Conservation (phyloP, 35 echinoderm and acorn worm genomes). For the Amphiura filiformis region DNA sequence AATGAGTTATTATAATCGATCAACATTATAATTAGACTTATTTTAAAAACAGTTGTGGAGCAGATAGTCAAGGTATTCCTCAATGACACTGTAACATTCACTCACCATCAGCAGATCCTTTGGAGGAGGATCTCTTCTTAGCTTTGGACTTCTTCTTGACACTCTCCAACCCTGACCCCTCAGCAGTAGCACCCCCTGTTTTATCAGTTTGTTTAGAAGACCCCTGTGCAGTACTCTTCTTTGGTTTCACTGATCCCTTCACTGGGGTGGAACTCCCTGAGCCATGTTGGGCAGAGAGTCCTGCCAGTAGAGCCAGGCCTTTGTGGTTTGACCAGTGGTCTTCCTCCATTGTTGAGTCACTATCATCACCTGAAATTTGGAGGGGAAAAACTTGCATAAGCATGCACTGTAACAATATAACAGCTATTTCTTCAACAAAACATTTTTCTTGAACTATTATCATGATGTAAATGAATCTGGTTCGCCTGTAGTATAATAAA, state of each 20-base stretch:
- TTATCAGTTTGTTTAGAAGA: slow-evolving; percentile 11
- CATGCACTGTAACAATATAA: no score
- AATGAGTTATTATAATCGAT: no score
- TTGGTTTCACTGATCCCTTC: slow-evolving; percentile 16
- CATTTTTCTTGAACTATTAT: no score
- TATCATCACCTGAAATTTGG: slow-evolving; percentile 64
- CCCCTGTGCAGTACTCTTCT: not conserved
- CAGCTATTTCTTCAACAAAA: no score
- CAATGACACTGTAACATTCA: no score
- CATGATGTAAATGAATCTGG: no score
- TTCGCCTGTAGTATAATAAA: no score
- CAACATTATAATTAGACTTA: no score
- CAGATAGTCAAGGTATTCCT: no score
- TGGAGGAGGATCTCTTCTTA: not conserved
- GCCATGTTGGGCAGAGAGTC: slow-evolving; percentile 46
- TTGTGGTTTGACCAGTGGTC: slow-evolving; percentile 46
- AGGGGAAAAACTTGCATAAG: no score
- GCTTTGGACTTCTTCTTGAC: not conserved
- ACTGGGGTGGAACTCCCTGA: slow-evolving; percentile 25
- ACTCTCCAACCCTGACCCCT: not conserved
- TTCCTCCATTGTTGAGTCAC: slow-evolving; percentile 45
- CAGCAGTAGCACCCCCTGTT: not conserved
- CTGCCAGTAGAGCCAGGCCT: slow-evolving; percentile 39
- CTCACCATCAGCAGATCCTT: not conserved
- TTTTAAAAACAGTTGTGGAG: no score